Evolutionary conservation across 2,113 vertebrate species (phyloP).

Genomic region (Saccopteryx bilineata): DNA sequence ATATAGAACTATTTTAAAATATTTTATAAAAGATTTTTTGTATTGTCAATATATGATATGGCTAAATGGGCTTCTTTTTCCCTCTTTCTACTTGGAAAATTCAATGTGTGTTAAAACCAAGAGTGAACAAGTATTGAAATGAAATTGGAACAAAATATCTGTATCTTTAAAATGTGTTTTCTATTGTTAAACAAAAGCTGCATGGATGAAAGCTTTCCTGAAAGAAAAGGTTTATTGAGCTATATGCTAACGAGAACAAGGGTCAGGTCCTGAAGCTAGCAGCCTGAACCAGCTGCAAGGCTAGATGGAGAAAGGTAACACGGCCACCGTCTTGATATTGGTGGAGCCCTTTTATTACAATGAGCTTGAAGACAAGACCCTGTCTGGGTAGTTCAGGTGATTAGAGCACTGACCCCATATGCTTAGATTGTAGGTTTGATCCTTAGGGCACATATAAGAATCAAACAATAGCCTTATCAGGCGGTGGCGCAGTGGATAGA

Average conservation of each 20-base stretch:
- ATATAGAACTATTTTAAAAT: neutral
- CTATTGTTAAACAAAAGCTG: neutral
- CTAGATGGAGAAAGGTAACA: neutral
- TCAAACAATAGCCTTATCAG: too few relatives aligned
- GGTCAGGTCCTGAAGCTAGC: neutral
- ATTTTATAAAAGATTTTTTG: neutral
- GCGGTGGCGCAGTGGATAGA: too few relatives aligned
- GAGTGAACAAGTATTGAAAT: neutral
- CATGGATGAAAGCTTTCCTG: neutral
- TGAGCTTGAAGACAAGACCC: neutral
- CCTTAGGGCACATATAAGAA: too few relatives aligned
- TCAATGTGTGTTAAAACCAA: neutral
- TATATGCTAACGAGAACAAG: neutral
- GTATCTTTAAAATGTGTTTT: neutral
- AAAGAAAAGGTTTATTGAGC: neutral
- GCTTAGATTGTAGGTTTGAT: too few relatives aligned
- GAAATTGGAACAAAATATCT: neutral
- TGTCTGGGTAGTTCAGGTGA: too few relatives aligned
- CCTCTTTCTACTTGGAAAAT: neutral
- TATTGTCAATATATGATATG: neutral
- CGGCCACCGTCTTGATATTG: neutral
- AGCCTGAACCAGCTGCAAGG: neutral
- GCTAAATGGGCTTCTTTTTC: neutral
- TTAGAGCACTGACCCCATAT: too few relatives aligned
- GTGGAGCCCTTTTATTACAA: neutral